These are phyloP conservation scores for Ectropis crepuscularia DNA, from an alignment of 2,888 invertebrate species.

Conservation along the genomic window DNA sequence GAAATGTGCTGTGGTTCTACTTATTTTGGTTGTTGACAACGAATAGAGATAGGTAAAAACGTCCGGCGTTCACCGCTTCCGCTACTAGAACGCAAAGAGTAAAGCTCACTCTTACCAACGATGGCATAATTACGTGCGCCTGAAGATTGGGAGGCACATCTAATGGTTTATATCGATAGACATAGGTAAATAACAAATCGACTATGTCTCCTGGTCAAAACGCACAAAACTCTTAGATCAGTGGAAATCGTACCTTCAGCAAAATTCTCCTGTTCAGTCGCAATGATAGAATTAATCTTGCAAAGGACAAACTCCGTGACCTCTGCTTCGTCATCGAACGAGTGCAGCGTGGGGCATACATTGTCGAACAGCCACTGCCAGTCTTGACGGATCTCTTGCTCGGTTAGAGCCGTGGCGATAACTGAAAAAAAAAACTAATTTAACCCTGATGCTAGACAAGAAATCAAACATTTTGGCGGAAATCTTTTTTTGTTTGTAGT, in stretches of 20 bases:
- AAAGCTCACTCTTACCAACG: no score
- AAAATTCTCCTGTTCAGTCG: conserved; percentile 88
- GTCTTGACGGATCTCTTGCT: conserved; percentile 93
- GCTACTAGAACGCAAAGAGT: no score
- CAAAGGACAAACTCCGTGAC: conserved; percentile 97
- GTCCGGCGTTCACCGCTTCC: no score
- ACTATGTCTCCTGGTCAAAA: neutral
- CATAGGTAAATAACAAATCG: neutral
- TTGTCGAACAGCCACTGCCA: conserved; percentile 98
- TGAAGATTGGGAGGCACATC: no score
- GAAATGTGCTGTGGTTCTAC: no score
- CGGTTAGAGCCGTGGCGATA: conserved; percentile 94
- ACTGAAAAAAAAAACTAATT: conserved; percentile 81
- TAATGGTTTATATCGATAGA: no score
- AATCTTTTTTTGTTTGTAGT: no score
- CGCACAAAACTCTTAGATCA: neutral
- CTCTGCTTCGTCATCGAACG: conserved; percentile 97
- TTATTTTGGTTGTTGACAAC: no score
- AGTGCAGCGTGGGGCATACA: conserved; percentile 93
- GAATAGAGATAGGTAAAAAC: no score
- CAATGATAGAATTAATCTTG: conserved; percentile 97
- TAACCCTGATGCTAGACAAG: no score
- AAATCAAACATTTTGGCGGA: no score
- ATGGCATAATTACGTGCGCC: no score
- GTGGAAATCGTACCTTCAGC: conserved; percentile 71